phyloP scores from a whole-genome alignment of 1,140 invertebrate genomes.

The Euura saliciscinereae region DNA sequence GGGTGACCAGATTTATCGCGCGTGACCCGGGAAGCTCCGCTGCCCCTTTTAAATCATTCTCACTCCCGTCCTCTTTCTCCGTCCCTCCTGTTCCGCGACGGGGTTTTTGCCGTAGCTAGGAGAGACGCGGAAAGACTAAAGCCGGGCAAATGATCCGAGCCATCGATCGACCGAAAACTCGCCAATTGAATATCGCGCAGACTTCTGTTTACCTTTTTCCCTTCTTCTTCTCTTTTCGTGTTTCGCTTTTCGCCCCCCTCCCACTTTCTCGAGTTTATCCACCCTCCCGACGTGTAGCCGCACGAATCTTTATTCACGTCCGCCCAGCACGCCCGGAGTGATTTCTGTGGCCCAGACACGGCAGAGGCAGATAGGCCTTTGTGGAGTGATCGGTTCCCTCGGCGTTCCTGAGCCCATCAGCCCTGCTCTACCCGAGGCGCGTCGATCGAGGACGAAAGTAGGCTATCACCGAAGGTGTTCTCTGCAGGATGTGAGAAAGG shows the following conservation, averaged over 20 bases:
- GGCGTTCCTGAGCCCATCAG: too few species aligned
- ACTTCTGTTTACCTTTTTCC: not conserved
- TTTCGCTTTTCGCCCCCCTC: not conserved
- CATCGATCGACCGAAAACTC: constrained; percentile 1
- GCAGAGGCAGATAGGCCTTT: not conserved
- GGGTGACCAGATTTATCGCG: constrained; percentile 33
- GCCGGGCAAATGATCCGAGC: constrained; percentile 8
- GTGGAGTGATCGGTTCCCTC: not conserved
- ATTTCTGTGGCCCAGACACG: not conserved
- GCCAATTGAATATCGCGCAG: not conserved
- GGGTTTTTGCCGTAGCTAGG: not conserved
- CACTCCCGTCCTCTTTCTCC: not conserved
- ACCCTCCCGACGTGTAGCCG: not conserved
- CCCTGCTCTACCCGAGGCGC: not conserved
- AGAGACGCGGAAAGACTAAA: not conserved
- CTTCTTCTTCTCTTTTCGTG: not conserved
- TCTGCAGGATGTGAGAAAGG: not conserved
- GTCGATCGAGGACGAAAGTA: not conserved
- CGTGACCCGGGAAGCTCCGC: constrained; percentile 32
- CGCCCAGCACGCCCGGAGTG: not conserved
- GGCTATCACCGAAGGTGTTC: not conserved
- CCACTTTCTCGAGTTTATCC: not conserved
- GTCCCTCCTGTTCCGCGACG: constrained; percentile 14
- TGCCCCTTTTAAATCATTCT: constrained; percentile 34
- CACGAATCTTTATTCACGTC: not conserved